Base-by-base conservation (phyloP, 2,888 invertebrate genomes). In the Nomada fucata region DNA sequence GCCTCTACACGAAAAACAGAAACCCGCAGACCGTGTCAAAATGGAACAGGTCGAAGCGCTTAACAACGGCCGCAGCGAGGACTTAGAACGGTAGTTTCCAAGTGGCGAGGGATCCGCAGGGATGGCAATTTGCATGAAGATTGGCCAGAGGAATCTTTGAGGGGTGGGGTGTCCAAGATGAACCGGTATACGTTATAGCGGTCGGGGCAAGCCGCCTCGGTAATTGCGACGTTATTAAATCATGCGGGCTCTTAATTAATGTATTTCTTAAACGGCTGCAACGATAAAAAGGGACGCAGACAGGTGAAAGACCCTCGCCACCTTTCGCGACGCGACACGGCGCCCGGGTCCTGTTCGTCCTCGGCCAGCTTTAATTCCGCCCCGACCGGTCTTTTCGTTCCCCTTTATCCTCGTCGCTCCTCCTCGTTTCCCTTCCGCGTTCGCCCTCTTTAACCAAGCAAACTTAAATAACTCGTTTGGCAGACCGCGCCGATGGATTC, bases 401-500 rank as follows among this genome's bases (percentile, higher is more conserved):
- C 44, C 68, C 78, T 81, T 68, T 67, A 47, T 83, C 76, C 76
- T 76, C 69, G 68, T 82, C 78, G 59, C 74, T 76, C 71, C 23
- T 78, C 57, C 69, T 72, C 74, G 67, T 70, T 73, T 73, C 50
- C 52, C 26, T 70, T 52, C 18, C 65, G 26, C 52, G 18, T 23
- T 57, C 42, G 26, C 75, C 70, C 79, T 78, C 84, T 84, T 85
- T 81, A 77, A 77, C 79, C 84, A 72, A 72, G 70, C 61, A 80
- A 90, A 90, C 89, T 91, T 91, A 89, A 91, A 91, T 90, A 91
- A 91, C 89, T 90, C 88, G 86, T 89, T 89, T 88, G 88, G 87
- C 88, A 87, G 84, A 88, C 86, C 86, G 15, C 75, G 67, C 73
- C 76, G 81, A 86, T 82, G 89, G 89, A 87, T 90, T 36, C 90